phyloP scores from a whole-genome alignment of 64 coral and sea anemone genomes.

The Hydrozoanthus tunicans region DNA sequence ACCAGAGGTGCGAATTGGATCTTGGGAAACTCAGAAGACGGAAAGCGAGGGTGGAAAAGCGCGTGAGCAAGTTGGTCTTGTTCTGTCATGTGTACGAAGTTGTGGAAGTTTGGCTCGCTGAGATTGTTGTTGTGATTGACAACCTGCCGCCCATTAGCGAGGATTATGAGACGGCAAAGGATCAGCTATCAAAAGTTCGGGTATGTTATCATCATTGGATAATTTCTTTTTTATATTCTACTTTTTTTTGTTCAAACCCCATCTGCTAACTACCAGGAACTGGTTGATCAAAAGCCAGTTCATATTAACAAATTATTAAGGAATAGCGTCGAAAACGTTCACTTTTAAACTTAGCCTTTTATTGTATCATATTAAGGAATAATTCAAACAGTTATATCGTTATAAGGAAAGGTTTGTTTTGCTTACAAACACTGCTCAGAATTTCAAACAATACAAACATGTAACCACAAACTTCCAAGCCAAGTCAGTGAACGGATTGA shows the following conservation, averaged over 20 bases:
- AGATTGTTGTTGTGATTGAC: constrained; percentile 68
- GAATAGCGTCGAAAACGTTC: too few relatives aligned
- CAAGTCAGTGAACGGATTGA: too few relatives aligned
- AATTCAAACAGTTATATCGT: too few relatives aligned
- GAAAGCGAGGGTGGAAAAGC: constrained; percentile 58
- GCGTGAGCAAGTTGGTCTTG: constrained; percentile 63
- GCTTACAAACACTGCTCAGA: too few relatives aligned
- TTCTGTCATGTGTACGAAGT: constrained; percentile 72
- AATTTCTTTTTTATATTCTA: not conserved
- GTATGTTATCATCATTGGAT: constrained; percentile 20
- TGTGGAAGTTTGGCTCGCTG: constrained; percentile 70
- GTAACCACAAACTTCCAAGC: too few relatives aligned
- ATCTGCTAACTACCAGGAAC: too few relatives aligned
- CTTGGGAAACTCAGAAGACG: constrained; percentile 80
- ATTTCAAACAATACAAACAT: too few relatives aligned
- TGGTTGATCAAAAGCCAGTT: too few relatives aligned
- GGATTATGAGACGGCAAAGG: constrained; percentile 79
- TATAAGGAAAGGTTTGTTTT: too few relatives aligned
- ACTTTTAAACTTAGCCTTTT: too few relatives aligned
- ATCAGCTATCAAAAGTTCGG: constrained; percentile 63
- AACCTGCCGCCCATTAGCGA: constrained; percentile 62
- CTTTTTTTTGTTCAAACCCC: not conserved
- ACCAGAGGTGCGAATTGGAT: constrained; percentile 71
- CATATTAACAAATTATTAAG: too few relatives aligned
- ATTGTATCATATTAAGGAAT: too few relatives aligned